Evolutionary conservation across 2,113 vertebrate genomes (phyloP).

Genomic region (Clarias magur): DNA sequence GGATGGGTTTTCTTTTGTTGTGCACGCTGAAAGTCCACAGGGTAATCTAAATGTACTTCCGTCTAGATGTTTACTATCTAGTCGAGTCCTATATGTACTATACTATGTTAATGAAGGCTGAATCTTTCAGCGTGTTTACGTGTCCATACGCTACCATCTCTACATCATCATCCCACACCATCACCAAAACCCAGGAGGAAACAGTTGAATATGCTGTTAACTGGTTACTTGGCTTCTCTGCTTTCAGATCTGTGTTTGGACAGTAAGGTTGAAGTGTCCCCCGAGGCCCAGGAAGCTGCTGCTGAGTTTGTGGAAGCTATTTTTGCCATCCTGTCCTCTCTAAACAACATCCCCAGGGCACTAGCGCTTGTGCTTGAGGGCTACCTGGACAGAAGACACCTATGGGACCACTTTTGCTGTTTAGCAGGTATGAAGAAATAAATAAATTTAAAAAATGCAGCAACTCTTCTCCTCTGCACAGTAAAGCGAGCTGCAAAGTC

Average conservation of each 20-base stretch:
- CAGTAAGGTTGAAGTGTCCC: constrained; percentile 48
- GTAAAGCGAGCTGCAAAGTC: not conserved
- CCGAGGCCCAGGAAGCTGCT: constrained; percentile 57
- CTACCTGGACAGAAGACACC: constrained; percentile 81
- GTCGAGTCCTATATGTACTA: not conserved
- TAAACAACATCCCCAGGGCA: constrained; percentile 79
- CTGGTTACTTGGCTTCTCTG: constrained; percentile 14
- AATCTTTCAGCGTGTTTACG: not conserved
- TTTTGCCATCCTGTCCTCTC: constrained; percentile 79
- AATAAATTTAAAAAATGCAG: not conserved
- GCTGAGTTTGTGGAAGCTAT: constrained; percentile 76
- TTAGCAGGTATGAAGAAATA: constrained; percentile 78
- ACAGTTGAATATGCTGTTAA: constrained; percentile 8
- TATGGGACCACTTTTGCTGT: constrained; percentile 83
- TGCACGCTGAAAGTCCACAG: not conserved
- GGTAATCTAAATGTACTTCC: not conserved
- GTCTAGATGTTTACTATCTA: not conserved
- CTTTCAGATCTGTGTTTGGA: constrained; percentile 68
- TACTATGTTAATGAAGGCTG: not conserved
- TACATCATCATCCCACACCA: not conserved
- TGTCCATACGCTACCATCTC: not conserved
- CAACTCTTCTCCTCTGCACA: not conserved
- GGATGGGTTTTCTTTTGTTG: not conserved
- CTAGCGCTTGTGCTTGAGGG: constrained; percentile 81
- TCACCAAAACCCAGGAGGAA: not conserved